Percentiles rank a stretch among this genome's conserved stretches.
Evolutionary conservation across 2,888 invertebrate species (phyloP).

Genomic region (Odiellus spinosus): DNA sequence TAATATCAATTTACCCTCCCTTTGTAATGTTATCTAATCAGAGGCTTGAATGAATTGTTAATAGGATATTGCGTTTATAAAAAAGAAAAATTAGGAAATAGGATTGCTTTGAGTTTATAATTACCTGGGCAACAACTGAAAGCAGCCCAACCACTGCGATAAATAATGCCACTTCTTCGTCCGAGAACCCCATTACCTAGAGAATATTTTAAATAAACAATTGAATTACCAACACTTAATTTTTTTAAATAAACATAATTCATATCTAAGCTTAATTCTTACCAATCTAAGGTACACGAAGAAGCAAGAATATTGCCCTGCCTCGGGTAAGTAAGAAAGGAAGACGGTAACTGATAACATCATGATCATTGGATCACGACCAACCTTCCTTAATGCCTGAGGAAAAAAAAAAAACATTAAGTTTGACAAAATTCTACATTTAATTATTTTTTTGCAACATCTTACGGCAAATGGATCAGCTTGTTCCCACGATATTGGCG

Average conservation of each 20-base stretch:
- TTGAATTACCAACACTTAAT: conserved; percentile 2
- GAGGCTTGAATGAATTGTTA: too few species aligned
- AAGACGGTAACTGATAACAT: conserved; percentile 95
- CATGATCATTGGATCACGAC: conserved; percentile 85
- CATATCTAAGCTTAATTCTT: conserved; percentile 18
- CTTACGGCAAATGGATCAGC: conserved; percentile 87
- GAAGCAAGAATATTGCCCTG: conserved; percentile 96
- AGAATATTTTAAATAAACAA: conserved; percentile 19
- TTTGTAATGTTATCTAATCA: too few species aligned
- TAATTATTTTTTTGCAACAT: conserved; percentile 7
- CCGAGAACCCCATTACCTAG: conserved; percentile 81
- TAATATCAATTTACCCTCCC: too few species aligned
- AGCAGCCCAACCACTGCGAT: conserved; percentile 92
- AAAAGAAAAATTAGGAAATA: too few species aligned
- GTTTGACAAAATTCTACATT: neutral
- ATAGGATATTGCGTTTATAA: too few species aligned
- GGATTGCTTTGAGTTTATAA: conserved; percentile 6
- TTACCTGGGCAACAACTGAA: conserved; percentile 84
- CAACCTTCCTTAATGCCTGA: conserved; percentile 68
- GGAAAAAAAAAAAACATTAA: conserved; percentile 20
- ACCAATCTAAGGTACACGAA: conserved; percentile 95
- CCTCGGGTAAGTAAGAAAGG: conserved; percentile 90
- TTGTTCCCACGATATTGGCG: conserved; percentile 85
- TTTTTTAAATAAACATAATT: conserved; percentile 2
- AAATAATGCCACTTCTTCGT: conserved; percentile 88